These are phyloP conservation scores for Stegostoma tigrinum DNA, from an alignment of 2,113 vertebrate species.

Conservation along the genomic window DNA sequence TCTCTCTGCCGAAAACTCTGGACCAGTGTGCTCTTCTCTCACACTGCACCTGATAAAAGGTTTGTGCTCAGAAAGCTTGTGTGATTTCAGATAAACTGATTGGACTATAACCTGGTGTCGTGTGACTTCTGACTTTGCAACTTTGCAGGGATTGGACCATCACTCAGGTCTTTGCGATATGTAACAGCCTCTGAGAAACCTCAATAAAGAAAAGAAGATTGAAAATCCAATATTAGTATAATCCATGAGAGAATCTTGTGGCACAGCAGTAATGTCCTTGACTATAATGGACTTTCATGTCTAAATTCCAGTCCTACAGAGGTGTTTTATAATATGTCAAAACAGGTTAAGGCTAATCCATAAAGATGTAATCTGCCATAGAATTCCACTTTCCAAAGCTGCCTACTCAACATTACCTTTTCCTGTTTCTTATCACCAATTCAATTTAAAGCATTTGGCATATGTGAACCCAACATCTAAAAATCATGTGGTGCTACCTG, in stretches of 20 bases:
- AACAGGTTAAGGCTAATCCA: neutral
- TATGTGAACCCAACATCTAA: neutral
- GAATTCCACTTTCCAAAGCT: neutral
- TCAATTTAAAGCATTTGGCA: neutral
- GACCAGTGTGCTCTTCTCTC: no score
- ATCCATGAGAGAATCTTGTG: neutral
- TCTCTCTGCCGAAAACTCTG: no score
- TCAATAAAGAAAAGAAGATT: neutral
- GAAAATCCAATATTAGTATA: neutral
- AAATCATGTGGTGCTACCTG: neutral
- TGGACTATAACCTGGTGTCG: no score
- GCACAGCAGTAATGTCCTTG: no score
- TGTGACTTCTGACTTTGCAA: no score
- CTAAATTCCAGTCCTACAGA: no score
- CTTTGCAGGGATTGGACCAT: neutral
- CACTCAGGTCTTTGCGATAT: neutral
- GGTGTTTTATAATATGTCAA: no score
- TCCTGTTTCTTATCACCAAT: neutral
- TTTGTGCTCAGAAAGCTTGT: no score
- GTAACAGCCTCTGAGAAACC: neutral
- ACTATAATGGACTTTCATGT: no score
- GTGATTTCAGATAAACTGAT: no score
- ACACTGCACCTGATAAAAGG: no score
- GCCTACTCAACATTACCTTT: no score
- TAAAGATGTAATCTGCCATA: neutral